Evolutionary conservation across 2,888 invertebrate genomes (phyloP).

Genomic region (Dysmachus trigonus): DNA sequence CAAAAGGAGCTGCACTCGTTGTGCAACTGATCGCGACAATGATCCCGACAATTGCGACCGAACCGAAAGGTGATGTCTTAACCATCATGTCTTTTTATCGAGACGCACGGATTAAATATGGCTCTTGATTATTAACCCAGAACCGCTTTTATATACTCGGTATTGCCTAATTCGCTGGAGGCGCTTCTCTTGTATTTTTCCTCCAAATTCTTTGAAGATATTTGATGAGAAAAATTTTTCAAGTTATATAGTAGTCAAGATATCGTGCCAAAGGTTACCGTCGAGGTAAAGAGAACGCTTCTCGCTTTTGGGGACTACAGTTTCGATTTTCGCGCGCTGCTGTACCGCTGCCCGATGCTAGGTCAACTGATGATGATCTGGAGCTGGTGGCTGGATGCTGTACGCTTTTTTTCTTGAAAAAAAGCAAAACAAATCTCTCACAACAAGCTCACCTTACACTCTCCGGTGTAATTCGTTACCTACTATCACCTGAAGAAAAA

Average conservation of each 20-base stretch:
- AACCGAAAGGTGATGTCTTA: not conserved
- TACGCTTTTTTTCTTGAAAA: not conserved
- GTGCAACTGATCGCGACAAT: not conserved
- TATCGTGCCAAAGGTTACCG: slow-evolving; percentile 3
- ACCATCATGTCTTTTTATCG: slow-evolving; percentile 16
- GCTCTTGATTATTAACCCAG: not conserved
- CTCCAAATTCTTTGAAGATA: not conserved
- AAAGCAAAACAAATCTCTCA: not conserved
- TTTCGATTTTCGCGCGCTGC: not conserved
- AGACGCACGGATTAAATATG: slow-evolving; percentile 1
- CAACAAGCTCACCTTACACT: slow-evolving; percentile 5
- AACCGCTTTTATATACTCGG: slow-evolving; percentile 36
- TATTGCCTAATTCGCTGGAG: not conserved
- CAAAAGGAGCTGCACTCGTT: not conserved
- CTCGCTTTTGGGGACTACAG: not conserved
- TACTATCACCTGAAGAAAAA: not conserved
- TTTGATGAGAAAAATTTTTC: not conserved
- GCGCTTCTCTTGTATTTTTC: not conserved
- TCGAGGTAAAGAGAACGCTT: slow-evolving; percentile 21
- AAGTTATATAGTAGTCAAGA: not conserved
- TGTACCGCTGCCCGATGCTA: not conserved
- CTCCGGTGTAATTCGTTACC: not conserved
- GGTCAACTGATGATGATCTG: not conserved
- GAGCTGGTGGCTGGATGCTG: not conserved
- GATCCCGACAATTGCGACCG: not conserved